Percentiles rank a stretch among this genome's conserved stretches.
Conservation (phyloP, 2,797 vertebrate genomes). For the Liasis olivaceus region DNA sequence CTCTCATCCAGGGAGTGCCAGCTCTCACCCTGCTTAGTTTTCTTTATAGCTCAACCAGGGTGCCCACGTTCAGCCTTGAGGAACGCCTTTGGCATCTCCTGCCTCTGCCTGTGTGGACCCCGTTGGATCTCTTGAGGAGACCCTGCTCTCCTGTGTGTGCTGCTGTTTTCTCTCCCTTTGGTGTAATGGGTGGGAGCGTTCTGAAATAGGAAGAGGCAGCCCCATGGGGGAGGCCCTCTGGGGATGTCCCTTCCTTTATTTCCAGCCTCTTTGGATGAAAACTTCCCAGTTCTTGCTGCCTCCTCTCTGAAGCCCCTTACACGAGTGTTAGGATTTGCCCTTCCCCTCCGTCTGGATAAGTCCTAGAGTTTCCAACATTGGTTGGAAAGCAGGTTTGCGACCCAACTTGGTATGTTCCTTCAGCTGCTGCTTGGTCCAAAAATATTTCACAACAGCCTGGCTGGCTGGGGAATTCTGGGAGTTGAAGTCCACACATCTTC, state of each 20-base stretch:
- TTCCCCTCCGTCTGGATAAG: too few relatives aligned
- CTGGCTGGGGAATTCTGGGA: too few relatives aligned
- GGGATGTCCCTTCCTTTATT: background rate
- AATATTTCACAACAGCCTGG: too few relatives aligned
- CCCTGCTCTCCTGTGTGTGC: background rate
- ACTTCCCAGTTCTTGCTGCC: background rate
- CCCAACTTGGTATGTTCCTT: too few relatives aligned
- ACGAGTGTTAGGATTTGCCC: background rate
- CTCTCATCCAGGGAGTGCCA: too few relatives aligned
- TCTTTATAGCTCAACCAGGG: too few relatives aligned
- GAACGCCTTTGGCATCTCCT: background rate
- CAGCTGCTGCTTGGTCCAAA: too few relatives aligned
- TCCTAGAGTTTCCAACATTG: too few relatives aligned
- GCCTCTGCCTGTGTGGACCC: background rate
- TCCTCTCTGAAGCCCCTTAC: background rate
- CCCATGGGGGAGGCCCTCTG: background rate
- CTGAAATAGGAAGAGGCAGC: background rate
- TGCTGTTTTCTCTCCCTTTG: background rate
- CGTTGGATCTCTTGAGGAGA: background rate
- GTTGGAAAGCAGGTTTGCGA: too few relatives aligned
- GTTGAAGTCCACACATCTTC: too few relatives aligned
- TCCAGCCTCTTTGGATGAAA: background rate
- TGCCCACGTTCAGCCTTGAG: background rate
- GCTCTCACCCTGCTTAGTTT: too few relatives aligned
- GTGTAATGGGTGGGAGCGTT: background rate